Conservation (phyloP, 2,113 vertebrate species). For the Telmatochromis sp. region DNA sequence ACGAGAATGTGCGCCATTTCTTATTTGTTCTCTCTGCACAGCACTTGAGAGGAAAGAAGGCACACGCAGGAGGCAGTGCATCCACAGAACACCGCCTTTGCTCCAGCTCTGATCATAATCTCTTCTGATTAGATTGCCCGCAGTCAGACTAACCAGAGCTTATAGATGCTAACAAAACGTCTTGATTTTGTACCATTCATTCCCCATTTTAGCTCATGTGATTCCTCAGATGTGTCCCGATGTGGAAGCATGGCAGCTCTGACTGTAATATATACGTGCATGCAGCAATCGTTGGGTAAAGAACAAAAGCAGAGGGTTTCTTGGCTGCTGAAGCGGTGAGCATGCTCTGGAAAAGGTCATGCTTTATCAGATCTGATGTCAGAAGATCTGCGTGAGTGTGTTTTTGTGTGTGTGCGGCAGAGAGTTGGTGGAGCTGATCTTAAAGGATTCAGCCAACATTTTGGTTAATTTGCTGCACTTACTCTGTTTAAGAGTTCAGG, state of each 20-base stretch:
- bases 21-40: background rate
- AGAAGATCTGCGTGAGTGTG: background rate
- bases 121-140: constrained; percentile 35
- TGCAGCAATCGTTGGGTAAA: background rate
- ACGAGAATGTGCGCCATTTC: background rate
- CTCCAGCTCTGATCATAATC: constrained; percentile 32
- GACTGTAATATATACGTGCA: background rate
- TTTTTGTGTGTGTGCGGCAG: background rate
- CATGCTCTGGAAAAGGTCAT: constrained; percentile 29
- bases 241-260: background rate
- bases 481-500: background rate
- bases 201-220: background rate
- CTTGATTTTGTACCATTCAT: constrained; percentile 4
- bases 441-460: background rate
- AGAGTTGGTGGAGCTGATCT: background rate
- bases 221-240: background rate
- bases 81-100: background rate
- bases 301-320: background rate
- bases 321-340: background rate
- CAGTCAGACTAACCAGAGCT: constrained; percentile 12
- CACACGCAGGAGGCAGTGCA: background rate
- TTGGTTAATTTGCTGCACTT: background rate
- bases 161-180: constrained; percentile 6
- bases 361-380: constrained; percentile 12
- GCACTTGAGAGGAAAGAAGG: background rate